Conservation (phyloP, 2,113 vertebrate genomes). For the Leiothrix lutea region DNA sequence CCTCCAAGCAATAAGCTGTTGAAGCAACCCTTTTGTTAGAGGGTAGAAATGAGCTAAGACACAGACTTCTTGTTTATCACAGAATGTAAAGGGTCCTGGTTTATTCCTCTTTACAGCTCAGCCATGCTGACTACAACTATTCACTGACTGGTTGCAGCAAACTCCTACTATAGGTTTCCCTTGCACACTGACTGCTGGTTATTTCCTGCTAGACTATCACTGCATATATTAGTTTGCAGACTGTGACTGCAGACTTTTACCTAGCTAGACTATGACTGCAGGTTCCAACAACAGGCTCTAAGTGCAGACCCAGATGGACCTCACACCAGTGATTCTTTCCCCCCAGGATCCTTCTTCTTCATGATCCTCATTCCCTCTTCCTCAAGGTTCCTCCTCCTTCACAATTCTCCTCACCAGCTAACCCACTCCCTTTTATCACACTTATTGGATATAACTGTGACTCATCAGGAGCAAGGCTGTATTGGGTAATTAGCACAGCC, state of each 20-base stretch:
- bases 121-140: neutral
- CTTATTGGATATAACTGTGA: neutral
- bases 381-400: neutral
- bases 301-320: neutral
- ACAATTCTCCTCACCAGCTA: neutral
- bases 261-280: too few relatives aligned
- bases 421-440: neutral
- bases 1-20: neutral
- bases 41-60: neutral
- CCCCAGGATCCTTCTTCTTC: neutral
- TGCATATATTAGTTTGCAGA: neutral
- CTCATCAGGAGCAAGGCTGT: neutral
- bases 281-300: neutral
- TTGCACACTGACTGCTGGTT: neutral
- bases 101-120: neutral
- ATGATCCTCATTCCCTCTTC: neutral
- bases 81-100: neutral
- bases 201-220: neutral
- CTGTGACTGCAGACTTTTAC: too few relatives aligned
- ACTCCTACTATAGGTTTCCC: neutral
- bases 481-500: neutral
- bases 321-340: neutral
- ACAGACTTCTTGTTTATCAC: neutral
- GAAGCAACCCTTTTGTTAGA: neutral
- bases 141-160: neutral